Evolutionary conservation across 92 coral and sea anemone genomes (phyloP), one percentile per base, ranked within the genome.

Genomic region (Phenganax stokvisi): DNA sequence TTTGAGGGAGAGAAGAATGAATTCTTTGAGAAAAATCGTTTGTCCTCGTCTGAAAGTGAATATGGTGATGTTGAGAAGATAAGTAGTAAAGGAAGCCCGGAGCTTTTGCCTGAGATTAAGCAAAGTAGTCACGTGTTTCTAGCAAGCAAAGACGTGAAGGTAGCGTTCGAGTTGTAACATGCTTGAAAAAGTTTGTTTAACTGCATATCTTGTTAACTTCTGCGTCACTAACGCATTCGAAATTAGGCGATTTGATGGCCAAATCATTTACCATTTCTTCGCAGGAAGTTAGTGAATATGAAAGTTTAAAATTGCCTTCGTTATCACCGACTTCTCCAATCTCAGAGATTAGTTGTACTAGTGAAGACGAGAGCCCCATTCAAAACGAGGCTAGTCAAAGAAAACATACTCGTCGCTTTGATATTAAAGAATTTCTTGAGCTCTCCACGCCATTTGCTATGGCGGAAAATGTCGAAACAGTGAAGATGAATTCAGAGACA

Each of bases 21-120:
- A 1, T 90, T 89, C 72, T 85, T 92, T 90, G 96, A 90, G 27
- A 76, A 80, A 13, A 87, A 85, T 16, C 81, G 88, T 59, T 85
- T 91, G 7, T 90, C 87, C 0, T 92, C 99, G 9, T 65, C 91
- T 12, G 97, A 90, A 69, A 96, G 97, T 64, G 76, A 83, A 8
- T 17, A 16, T 17, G 37, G 70, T 10, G 82, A 80, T 13, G 87
- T 27, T 11, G 74, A 54, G 85, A 30, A 58, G 44, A 15, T 74
- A 57, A 72, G 62, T 58, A 1, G 79, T 10, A 59, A 57, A 28
- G 81, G 56, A 9, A 76, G 81, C 44, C 70, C 81, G 47, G 47
- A 0, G 12, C 58, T 76, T 30, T 28, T 76, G 9, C 81, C 81
- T 31, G 81, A 76, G 27, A 76, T 76, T 31, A 76, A 76, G 60